These are phyloP conservation scores for Grallaria varia DNA, from an alignment of 2,113 vertebrate species.

Conservation along the genomic window DNA sequence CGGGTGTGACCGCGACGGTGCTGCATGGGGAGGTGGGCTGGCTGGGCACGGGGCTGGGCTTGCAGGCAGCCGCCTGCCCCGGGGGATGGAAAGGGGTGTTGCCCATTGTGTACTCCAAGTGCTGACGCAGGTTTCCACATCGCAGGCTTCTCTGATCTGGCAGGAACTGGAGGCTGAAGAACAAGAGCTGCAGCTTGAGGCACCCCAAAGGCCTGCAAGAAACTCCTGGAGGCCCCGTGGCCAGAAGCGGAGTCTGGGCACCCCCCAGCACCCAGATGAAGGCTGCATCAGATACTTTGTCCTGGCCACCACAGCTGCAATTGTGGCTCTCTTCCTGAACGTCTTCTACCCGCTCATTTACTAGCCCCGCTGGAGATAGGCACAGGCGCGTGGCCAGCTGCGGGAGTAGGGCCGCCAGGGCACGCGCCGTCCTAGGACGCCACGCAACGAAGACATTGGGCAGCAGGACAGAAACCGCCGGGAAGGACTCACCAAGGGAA, in stretches of 20 bases:
- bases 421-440: background rate
- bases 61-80: conserved; percentile 18
- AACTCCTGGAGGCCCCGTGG: conserved; percentile 66
- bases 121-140: conserved; percentile 98
- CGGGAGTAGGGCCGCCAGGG: background rate
- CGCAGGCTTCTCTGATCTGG: conserved; percentile 99
- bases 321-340: conserved; percentile 89
- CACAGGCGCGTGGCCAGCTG: background rate
- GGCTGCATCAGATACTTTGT: conserved; percentile 90
- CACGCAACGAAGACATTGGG: background rate
- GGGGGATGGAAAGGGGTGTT: conserved; percentile 59
- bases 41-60: conserved; percentile 54
- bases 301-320: conserved; percentile 86
- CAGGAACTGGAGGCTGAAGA: conserved; percentile 98
- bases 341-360: conserved; percentile 88
- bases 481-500: conserved; percentile 11
- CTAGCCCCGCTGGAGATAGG: conserved; percentile 81
- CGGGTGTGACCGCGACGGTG: background rate
- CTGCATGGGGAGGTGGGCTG: conserved; percentile 58
- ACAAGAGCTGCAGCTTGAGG: conserved; percentile 63
- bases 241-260: conserved; percentile 69
- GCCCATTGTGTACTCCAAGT: conserved; percentile 73
- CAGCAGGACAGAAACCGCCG: background rate
- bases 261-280: conserved; percentile 80
- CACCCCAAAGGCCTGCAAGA: conserved; percentile 69